Percentiles rank a stretch among this genome's conserved stretches.
Evolutionary conservation across 1,140 invertebrate species (phyloP).

Genomic region (Macrosteles quadrilineatus): DNA sequence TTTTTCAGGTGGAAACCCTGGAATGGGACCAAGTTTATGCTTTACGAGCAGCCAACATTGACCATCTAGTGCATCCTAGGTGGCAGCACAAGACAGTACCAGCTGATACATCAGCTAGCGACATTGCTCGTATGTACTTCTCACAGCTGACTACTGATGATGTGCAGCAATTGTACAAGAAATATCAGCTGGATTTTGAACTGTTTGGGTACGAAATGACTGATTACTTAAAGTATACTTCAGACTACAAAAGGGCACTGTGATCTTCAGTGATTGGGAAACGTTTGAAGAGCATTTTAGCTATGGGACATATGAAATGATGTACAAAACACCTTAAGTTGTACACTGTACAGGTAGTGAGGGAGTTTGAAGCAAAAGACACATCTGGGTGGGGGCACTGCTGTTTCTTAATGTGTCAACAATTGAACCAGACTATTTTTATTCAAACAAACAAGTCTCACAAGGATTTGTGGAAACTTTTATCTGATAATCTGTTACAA

Average conservation of each 20-base stretch:
- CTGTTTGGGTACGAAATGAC: conserved; percentile 78
- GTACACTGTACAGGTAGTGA: no score
- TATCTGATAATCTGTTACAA: no score
- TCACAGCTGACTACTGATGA: conserved; percentile 70
- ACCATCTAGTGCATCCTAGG: conserved; percentile 73
- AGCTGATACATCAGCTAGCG: conserved; percentile 38
- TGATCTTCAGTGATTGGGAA: neutral
- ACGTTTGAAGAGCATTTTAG: no score
- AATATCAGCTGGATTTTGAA: conserved; percentile 83
- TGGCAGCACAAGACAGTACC: conserved; percentile 63
- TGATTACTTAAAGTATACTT: conserved; percentile 66
- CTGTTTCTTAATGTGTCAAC: no score
- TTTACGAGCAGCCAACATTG: conserved; percentile 72
- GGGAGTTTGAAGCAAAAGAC: no score
- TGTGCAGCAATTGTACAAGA: conserved; percentile 73
- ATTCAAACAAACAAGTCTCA: no score
- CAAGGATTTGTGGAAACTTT: no score
- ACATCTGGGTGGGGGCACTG: no score
- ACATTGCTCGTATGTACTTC: conserved; percentile 58
- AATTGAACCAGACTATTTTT: no score
- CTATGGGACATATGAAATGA: no score
- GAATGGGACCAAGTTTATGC: conserved; percentile 74
- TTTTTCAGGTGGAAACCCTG: conserved; percentile 31
- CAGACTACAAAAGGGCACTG: neutral
- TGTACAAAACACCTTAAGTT: no score